Evolutionary conservation across 2,888 invertebrate species (phyloP).

Genomic region (Charanyca ferruginea): DNA sequence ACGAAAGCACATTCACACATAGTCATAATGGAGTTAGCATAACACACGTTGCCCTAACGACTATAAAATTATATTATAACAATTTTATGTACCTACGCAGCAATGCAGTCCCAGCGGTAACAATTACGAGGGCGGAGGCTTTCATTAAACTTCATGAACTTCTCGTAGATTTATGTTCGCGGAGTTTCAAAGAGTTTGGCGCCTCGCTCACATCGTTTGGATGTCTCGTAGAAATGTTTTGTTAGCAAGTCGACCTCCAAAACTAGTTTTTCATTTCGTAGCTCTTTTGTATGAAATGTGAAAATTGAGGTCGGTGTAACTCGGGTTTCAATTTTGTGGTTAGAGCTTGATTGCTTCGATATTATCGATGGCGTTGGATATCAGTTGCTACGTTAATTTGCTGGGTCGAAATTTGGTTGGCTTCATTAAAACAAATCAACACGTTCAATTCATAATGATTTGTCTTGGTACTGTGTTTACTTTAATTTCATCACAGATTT

Average conservation of each 20-base stretch:
- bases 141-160: slow-evolving; percentile 75
- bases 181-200: slow-evolving; percentile 66
- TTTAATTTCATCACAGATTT: no score
- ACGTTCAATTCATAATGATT: not conserved
- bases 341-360: slow-evolving; percentile 20
- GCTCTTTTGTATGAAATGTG: slow-evolving; percentile 35
- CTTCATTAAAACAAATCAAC: not conserved
- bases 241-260: slow-evolving; percentile 45
- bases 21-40: slow-evolving; percentile 40
- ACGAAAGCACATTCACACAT: not conserved
- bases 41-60: slow-evolving; percentile 54
- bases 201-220: slow-evolving; percentile 53
- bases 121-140: slow-evolving; percentile 71
- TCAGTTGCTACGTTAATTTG: not conserved
- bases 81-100: slow-evolving; percentile 62
- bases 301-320: slow-evolving; percentile 26
- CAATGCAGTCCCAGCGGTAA: slow-evolving; percentile 66
- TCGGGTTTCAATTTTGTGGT: slow-evolving; percentile 21
- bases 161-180: slow-evolving; percentile 70
- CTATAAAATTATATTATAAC: slow-evolving; percentile 58
- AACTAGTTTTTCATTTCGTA: slow-evolving; percentile 46
- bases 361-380: not conserved
- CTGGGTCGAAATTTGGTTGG: slow-evolving; percentile 3
- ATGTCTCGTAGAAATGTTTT: slow-evolving; percentile 59
- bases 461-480: not conserved